A percentile compares a stretch with the other conserved stretches of the same genome.
Conservation (phyloP, 2,797 vertebrate genomes). For the Hafferia zeledoni region DNA sequence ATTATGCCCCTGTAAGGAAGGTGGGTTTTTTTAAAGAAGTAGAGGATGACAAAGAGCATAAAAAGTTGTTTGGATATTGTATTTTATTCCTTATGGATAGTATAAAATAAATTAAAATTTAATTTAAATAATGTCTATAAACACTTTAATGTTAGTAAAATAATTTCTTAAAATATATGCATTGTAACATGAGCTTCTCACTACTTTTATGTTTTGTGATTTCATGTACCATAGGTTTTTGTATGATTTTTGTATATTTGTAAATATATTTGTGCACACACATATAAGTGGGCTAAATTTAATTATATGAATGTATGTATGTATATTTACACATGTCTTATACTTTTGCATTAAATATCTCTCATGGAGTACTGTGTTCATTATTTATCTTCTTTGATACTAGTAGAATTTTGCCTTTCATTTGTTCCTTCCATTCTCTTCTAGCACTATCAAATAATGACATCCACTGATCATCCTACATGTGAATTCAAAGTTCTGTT, state of each 20-base stretch:
- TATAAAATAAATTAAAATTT: neutral
- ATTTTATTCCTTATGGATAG: neutral
- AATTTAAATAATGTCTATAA: neutral
- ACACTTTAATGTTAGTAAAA: neutral
- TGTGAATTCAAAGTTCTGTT: neutral
- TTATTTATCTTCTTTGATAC: neutral
- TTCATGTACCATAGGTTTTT: neutral
- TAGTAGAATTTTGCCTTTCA: neutral
- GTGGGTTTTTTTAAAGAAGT: neutral
- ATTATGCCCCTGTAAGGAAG: neutral
- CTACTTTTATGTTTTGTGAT: neutral
- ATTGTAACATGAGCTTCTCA: neutral
- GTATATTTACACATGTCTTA: neutral
- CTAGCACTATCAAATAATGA: neutral
- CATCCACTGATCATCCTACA: neutral
- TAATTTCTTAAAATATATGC: neutral
- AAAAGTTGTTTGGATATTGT: neutral
- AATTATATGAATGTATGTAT: neutral
- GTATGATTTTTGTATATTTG: neutral
- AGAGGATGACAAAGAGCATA: neutral
- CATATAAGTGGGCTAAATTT: neutral
- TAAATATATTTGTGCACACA: accelerated
- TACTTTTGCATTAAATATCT: neutral
- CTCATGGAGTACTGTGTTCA: neutral
- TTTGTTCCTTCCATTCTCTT: neutral